Percentiles rank a stretch among this genome's conserved stretches.
Conservation (phyloP, 35 echinoderm and acorn worm species). For the Ophiothrix spiculata region DNA sequence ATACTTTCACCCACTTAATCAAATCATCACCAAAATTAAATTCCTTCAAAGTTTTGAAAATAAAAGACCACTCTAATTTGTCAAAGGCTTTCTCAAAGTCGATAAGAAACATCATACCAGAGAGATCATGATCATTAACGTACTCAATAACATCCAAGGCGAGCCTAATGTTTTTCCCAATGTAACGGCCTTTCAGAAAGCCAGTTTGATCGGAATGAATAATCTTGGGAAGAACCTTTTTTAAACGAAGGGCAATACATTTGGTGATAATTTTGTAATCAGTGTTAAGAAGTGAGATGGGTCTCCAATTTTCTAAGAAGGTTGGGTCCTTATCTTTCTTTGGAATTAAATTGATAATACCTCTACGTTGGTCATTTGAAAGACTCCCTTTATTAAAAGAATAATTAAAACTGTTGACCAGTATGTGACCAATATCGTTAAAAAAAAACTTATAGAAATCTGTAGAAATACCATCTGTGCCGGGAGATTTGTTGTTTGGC, state of each 20-base stretch:
- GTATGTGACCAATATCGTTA: slow-evolving; percentile 13
- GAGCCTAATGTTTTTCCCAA: slow-evolving; percentile 38
- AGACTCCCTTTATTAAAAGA: not conserved
- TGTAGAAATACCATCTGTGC: slow-evolving; percentile 42
- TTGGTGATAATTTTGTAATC: slow-evolving; percentile 45
- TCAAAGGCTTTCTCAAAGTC: slow-evolving; percentile 43
- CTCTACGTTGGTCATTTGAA: slow-evolving; percentile 10
- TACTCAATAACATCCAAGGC: slow-evolving; percentile 21
- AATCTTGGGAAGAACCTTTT: slow-evolving; percentile 10
- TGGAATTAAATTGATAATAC: slow-evolving; percentile 47
- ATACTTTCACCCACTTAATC: not conserved
- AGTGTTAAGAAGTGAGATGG: slow-evolving; percentile 26
- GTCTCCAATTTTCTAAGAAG: slow-evolving; percentile 45
- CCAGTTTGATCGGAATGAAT: slow-evolving; percentile 34
- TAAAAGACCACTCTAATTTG: slow-evolving; percentile 30
- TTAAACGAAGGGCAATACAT: slow-evolving; percentile 16
- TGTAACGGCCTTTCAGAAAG: slow-evolving; percentile 36
- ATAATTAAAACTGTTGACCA: slow-evolving; percentile 39
- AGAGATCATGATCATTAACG: not conserved
- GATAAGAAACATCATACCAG: slow-evolving; percentile 7
- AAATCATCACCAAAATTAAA: slow-evolving; percentile 38
- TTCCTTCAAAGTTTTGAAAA: slow-evolving; percentile 23
- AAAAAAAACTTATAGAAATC: slow-evolving; percentile 60
- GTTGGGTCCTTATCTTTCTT: slow-evolving; percentile 20
- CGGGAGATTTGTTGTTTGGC: slow-evolving; percentile 36